Base-by-base conservation (phyloP, 2,113 vertebrate species). In the Nerophis ophidion region DNA sequence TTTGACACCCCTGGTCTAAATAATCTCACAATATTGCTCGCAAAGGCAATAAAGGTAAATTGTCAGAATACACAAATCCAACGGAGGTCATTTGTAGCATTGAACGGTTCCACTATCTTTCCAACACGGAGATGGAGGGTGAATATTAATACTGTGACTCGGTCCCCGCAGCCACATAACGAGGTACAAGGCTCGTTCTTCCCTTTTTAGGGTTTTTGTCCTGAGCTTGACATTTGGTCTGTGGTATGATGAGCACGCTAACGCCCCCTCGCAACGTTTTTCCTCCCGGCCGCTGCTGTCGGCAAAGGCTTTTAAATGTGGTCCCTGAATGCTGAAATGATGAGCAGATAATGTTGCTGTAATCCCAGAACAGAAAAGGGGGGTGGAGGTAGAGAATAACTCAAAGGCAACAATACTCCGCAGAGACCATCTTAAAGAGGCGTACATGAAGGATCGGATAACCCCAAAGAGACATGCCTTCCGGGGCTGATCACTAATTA, bases 401-500 rank as follows among this genome's bases (percentile, higher is more conserved):
- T 49, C 44, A 45, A 17, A 63, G 9, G 36, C 34, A 48, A 48
- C 52, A 54, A 38, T 34, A 50, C 5, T 62, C 19, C 16, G 13
- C 15, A 11, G 50, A 67, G 61, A 60, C 45, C 19, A 57, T 58
- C 57, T 55, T 54, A 35, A 35, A 55, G 40, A 51, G 53, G 65
- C 62, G 57, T 12, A 40, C 57, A 57, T 42, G 48, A 46, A 48
- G 15, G 51, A 51, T 74, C 47, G 48, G 5, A 50, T 36, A 54
- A 36, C 42, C 66, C 68, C 34, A 12, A 65, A 60, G 71, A 75
- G 61, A 72, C 34, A 61, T 42, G 40, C 63, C 50, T 48, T 64
- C 50, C 35, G 12, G 16, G 61, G 36, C 19, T 16, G 54, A 62
- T 72, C 48, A 51, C 69, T 80, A 81, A 85, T 76, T 80, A 77